Base-by-base conservation (phyloP, 2,113 vertebrate genomes). In the Cromileptes altivelis region DNA sequence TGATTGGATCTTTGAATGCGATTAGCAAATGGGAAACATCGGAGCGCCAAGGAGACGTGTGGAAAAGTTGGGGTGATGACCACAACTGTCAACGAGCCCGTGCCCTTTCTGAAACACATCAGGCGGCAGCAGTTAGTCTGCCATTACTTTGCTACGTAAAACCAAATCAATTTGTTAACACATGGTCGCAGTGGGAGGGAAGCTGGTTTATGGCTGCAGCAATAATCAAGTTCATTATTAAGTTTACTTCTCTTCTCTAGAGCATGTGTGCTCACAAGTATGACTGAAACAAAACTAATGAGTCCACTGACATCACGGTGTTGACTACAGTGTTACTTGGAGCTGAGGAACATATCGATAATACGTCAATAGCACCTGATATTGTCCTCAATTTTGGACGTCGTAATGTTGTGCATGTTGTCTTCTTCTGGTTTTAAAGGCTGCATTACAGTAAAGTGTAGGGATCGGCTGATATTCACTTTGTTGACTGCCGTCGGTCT, bases 1-100 rank as follows among this genome's bases (percentile, higher is more conserved):
- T 78, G 82, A 88, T 75, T 49, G 71, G 52, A 50, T 42, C 23
- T 69, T 85, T 73, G 79, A 82, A 81, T 14, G 69, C 30, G 21
- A 71, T 85, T 71, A 81, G 70, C 74, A 52, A 75, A 37, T 47
- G 6, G 52, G 37, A 70, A 64, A 52, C 73, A 12, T 49, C 40
- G 21, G 7, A 40, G 57, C 19, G 27, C 61, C 23, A 6, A 1
- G 37, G 33, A 15, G 72, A 40, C 3, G 10, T 19, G 21, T 18
- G 70, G 10, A 40, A 49, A 75, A 57, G 75, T 71, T 75, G n/a
- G 56, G 75, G 56, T 37, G 76, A 68, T 18, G 53, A 67, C 45
- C 67, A 70, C 49, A 65, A 68, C 30, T 58, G 55, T 78, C 50
- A 21, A 42, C 68, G 10, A 70, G 52, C 67, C 56, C 1, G 0